phyloP scores from a whole-genome alignment of 2,113 vertebrate species.

The Porphyrio hochstetteri region DNA sequence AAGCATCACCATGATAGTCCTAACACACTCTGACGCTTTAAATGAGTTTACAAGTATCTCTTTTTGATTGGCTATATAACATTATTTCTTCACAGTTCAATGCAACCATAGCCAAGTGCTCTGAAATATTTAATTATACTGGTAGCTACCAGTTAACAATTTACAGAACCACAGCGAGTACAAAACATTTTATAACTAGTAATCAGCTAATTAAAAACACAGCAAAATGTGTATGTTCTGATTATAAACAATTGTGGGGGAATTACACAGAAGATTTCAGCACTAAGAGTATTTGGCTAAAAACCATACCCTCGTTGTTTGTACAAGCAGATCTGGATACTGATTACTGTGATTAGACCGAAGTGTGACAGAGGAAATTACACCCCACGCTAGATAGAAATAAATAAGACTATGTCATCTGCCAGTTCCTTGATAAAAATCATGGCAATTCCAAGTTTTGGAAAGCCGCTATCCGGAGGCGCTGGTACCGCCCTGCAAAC shows the following conservation, averaged over 20 bases:
- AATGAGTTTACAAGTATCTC: slow-evolving; percentile 86
- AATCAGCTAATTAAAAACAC: slow-evolving; percentile 79
- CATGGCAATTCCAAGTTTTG: neutral
- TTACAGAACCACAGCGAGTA: slow-evolving; percentile 72
- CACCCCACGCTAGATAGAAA: neutral
- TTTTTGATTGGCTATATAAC: slow-evolving; percentile 84
- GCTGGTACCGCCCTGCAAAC: neutral
- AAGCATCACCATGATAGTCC: slow-evolving; percentile 78
- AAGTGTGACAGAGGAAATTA: slow-evolving; percentile 49
- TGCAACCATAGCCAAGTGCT: slow-evolving; percentile 79
- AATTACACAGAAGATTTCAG: slow-evolving; percentile 56
- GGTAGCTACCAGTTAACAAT: slow-evolving; percentile 80
- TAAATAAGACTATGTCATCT: slow-evolving; percentile 28
- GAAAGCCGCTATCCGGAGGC: neutral
- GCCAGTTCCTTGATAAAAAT: neutral
- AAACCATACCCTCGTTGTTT: slow-evolving; percentile 34
- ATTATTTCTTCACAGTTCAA: slow-evolving; percentile 86
- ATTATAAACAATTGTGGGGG: slow-evolving; percentile 63
- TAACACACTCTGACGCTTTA: slow-evolving; percentile 78
- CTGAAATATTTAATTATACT: slow-evolving; percentile 83
- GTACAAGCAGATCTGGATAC: slow-evolving; percentile 42
- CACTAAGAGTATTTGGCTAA: slow-evolving; percentile 34
- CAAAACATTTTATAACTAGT: slow-evolving; percentile 76
- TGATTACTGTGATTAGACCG: slow-evolving; percentile 45
- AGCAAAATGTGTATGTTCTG: slow-evolving; percentile 69